Conservation (phyloP, 2,888 invertebrate genomes). For the Adineta ricciae region DNA sequence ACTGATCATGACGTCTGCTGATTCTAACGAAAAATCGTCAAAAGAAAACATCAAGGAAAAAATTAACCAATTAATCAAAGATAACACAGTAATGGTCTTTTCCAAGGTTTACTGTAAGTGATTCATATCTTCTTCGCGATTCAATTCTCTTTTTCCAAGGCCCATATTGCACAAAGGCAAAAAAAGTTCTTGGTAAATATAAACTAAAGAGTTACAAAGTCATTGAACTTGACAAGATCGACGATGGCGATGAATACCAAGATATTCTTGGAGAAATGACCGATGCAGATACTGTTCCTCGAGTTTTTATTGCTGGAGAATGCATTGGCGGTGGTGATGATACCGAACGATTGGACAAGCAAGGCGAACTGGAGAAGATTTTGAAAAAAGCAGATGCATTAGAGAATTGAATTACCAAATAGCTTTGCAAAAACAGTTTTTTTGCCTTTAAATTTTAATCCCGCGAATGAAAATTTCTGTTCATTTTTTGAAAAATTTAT, state of each 20-base stretch:
- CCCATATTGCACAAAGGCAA: conserved; percentile 79
- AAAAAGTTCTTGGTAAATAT: conserved; percentile 58
- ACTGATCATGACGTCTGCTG: neutral
- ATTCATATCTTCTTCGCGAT: neutral
- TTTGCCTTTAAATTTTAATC: neutral
- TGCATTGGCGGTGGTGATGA: conserved; percentile 86
- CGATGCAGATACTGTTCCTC: conserved; percentile 75
- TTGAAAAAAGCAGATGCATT: conserved; percentile 21
- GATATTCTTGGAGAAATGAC: conserved; percentile 66
- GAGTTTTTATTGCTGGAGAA: conserved; percentile 80
- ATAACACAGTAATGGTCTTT: conserved; percentile 75
- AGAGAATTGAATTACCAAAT: neutral
- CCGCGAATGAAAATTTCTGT: neutral
- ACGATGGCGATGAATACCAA: conserved; percentile 70
- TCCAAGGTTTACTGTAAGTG: conserved; percentile 68
- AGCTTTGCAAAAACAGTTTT: neutral
- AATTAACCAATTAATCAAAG: conserved; percentile 39
- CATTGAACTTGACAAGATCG: conserved; percentile 69
- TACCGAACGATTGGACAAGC: conserved; percentile 55
- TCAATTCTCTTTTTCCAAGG: too few species aligned
- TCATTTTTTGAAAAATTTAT: too few species aligned
- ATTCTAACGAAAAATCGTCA: neutral
- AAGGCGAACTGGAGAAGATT: conserved; percentile 38
- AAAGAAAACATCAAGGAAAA: neutral
- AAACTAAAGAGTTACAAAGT: conserved; percentile 56